Evolutionary conservation across 2,888 invertebrate species (phyloP).

Genomic region (Strigamia transsilvanica): DNA sequence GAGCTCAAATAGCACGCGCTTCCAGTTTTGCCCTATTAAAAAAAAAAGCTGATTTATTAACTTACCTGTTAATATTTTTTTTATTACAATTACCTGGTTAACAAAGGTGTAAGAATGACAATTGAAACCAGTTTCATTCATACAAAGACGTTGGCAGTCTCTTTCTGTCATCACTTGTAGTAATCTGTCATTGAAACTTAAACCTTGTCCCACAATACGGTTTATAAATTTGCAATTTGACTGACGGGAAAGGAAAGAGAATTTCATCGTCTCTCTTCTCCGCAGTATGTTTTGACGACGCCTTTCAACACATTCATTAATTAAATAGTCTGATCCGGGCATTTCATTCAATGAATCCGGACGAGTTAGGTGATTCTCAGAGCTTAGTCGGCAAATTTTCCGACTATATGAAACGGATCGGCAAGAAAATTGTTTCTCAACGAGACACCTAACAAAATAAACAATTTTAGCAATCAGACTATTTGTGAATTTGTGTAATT

Average conservation of each 20-base stretch:
- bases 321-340: conserved; percentile 66
- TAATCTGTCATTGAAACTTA: conserved; percentile 20
- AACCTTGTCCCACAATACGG: not conserved
- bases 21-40: not conserved
- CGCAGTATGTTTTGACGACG: conserved; percentile 5
- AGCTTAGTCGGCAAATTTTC: conserved; percentile 73
- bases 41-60: not conserved
- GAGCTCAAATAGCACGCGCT: conserved; percentile 54
- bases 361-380: conserved; percentile 76
- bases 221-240: conserved; percentile 34
- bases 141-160: conserved; percentile 60
- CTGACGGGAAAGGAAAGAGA: not conserved
- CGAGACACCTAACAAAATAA: conserved; percentile 5
- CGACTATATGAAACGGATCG: conserved; percentile 70
- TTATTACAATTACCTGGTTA: conserved; percentile 44
- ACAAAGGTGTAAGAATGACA: conserved; percentile 65
- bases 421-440: conserved; percentile 65
- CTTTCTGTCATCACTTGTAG: not conserved
- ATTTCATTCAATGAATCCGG: conserved; percentile 66
- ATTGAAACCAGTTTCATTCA: conserved; percentile 64
- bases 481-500: not conserved
- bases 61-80: not conserved
- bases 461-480: not conserved
- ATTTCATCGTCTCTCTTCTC: conserved; percentile 17
- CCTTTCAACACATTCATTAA: conserved; percentile 67